Percentiles rank a stretch among this genome's conserved stretches.
phyloP scores from a whole-genome alignment of 1,140 invertebrate species.

The Choristoneura fumiferana region DNA sequence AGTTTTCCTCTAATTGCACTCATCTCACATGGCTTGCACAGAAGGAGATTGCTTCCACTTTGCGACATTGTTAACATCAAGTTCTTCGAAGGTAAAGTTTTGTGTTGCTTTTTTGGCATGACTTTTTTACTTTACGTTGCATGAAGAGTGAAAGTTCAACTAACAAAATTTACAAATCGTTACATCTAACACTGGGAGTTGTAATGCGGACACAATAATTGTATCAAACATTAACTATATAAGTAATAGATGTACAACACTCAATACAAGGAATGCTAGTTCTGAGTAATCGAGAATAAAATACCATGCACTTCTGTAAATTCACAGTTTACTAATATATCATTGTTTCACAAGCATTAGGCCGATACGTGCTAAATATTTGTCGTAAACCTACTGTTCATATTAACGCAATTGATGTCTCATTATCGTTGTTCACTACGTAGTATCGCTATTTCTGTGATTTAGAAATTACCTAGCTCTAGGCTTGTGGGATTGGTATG shows the following conservation, averaged over 20 bases:
- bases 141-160: conserved; percentile 10
- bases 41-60: conserved; percentile 69
- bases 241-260: not conserved
- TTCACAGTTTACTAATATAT: conserved; percentile 18
- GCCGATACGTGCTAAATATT: conserved; percentile 9
- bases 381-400: not conserved
- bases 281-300: conserved; percentile 41
- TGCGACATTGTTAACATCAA: conserved; percentile 60
- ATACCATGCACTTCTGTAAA: conserved; percentile 58
- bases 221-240: conserved; percentile 3
- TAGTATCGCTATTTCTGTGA: conserved; percentile 6
- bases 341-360: conserved; percentile 7
- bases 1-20: conserved; percentile 40
- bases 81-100: conserved; percentile 71
- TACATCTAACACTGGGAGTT: conserved; percentile 18
- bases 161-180: conserved; percentile 22
- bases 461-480: conserved; percentile 17
- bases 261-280: not conserved
- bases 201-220: conserved; percentile 4
- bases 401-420: conserved; percentile 13
- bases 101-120: conserved; percentile 74
- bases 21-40: conserved; percentile 68
- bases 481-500: conserved; percentile 16
- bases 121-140: conserved; percentile 27
- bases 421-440: conserved; percentile 9